Evolutionary conservation across 2,888 invertebrate species (phyloP), one percentile per base, ranked within the genome.

Genomic region (Sturmia bella): DNA sequence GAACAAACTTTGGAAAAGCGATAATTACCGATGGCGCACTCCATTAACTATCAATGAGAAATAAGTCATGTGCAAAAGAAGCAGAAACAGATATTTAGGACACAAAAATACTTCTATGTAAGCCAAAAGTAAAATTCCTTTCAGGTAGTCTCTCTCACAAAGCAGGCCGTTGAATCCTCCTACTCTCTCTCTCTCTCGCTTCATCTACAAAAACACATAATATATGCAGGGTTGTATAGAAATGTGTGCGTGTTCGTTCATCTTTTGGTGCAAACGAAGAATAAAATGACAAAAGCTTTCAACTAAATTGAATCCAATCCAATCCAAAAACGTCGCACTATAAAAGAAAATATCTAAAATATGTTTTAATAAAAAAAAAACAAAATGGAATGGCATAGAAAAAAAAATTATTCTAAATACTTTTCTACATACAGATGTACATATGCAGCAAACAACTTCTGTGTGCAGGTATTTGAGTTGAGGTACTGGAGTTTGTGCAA

Each of bases 301-400:
- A 85, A 81, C 84, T 81, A 85, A 86, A 87, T 86, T 85, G 81
- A 80, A 77, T 66, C 79, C 72, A 81, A 77, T 66, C 79, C 72
- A 81, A 85, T 83, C 84, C 84, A 80, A 39, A 80, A 84, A 72
- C 80, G 66, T 77, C 68, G 72, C 82, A 82, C 27, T 37, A 63
- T 48, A 43, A 59, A 15, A 43, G 24, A 59, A 17, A 19, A 48
- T 21, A 43, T n/a, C 13, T 15, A 70, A n/a, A 70, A 70, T 39
- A 39, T 15, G 45, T 61, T 19, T 39, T 13, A 78, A 63, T 13
- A 3, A 45, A 45, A 43, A 59, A 21, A 56, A 74, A 57, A 37
- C 54, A 61, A 37, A 61, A 72, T 17, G 39, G 54, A 80, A 63
- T n/a, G n/a, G n/a, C n/a, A n/a, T n/a, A 41, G 57, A 24, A 57